phyloP scores from a whole-genome alignment of 37 sponge, comb jelly and placozoan genomes.

The Halichondria panicea region DNA sequence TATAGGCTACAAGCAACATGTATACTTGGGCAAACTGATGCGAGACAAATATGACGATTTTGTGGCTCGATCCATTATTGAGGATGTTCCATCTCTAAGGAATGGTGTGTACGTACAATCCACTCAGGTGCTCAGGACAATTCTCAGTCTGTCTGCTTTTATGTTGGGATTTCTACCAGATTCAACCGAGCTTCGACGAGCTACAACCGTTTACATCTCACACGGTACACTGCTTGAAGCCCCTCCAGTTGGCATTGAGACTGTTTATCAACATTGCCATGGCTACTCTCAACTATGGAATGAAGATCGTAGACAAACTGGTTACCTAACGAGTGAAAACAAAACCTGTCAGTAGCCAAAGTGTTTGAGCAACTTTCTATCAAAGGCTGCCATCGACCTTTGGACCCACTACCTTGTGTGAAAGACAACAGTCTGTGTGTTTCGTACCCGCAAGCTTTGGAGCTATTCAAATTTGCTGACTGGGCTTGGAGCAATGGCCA shows the following conservation, averaged over 20 bases:
- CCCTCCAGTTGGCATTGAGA: conserved; percentile 22
- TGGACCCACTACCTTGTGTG: conserved; percentile 34
- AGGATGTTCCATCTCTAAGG: not conserved
- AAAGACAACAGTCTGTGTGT: conserved; percentile 2
- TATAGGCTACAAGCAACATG: conserved; percentile 42
- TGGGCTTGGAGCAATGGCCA: conserved; percentile 7
- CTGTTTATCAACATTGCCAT: conserved; percentile 18
- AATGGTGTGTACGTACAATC: conserved; percentile 40
- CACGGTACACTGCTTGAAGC: conserved; percentile 24
- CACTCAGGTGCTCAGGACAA: conserved; percentile 47
- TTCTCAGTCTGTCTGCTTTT: conserved; percentile 61
- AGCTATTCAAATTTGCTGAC: conserved; percentile 18
- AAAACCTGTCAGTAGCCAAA: too few species aligned
- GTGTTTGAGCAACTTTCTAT: conserved; percentile 29
- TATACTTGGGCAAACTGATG: conserved; percentile 22
- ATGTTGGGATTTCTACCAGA: conserved; percentile 52
- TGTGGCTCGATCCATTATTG: not conserved
- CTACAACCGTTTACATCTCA: conserved; percentile 34
- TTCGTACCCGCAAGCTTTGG: not conserved
- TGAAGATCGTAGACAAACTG: not conserved
- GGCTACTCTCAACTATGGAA: not conserved
- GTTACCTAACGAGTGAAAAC: not conserved
- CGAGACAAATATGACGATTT: conserved; percentile 31
- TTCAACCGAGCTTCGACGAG: not conserved
- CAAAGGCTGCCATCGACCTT: conserved; percentile 13